A percentile compares a stretch with the other conserved stretches of the same genome.
phyloP scores from a whole-genome alignment of 2,797 vertebrate genomes.

The Sebastes ruberrimus region DNA sequence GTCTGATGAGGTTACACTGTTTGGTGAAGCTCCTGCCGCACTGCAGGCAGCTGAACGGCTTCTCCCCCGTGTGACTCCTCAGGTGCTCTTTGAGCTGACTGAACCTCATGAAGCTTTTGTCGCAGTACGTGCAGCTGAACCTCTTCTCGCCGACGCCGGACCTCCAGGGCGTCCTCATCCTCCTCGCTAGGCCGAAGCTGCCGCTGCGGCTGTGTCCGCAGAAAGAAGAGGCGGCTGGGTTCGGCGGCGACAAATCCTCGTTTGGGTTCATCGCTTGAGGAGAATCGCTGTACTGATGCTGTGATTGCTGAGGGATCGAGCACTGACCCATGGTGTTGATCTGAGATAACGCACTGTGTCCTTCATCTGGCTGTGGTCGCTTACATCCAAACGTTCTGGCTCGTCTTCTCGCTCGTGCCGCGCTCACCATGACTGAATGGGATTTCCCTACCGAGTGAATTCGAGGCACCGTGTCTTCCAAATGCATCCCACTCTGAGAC shows the following conservation, averaged over 20 bases:
- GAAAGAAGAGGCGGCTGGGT: neutral
- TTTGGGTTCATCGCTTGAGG: neutral
- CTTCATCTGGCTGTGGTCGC: constrained; percentile 22
- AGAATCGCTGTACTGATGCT: constrained; percentile 24
- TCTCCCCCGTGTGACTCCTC: constrained; percentile 79
- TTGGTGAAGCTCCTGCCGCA: constrained; percentile 79
- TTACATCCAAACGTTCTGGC: constrained; percentile 30
- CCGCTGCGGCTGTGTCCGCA: constrained; percentile 21
- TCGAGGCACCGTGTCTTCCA: constrained; percentile 8
- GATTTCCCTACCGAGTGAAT: constrained; percentile 28
- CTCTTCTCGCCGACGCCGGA: constrained; percentile 63
- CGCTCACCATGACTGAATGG: neutral
- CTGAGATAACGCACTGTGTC: neutral
- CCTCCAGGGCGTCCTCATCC: constrained; percentile 67
- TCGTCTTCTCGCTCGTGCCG: constrained; percentile 23
- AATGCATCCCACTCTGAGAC: constrained; percentile 7
- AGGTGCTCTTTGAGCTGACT: constrained; percentile 80
- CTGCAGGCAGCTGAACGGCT: constrained; percentile 75
- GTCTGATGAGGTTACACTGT: constrained; percentile 78
- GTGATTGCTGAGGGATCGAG: neutral
- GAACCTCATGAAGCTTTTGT: constrained; percentile 73
- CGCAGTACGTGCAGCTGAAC: constrained; percentile 77
- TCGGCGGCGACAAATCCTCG: neutral
- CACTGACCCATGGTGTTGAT: neutral
- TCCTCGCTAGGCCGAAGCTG: constrained; percentile 42